phyloP scores from a whole-genome alignment of 2,888 invertebrate genomes.

The Athetis lepigone region DNA sequence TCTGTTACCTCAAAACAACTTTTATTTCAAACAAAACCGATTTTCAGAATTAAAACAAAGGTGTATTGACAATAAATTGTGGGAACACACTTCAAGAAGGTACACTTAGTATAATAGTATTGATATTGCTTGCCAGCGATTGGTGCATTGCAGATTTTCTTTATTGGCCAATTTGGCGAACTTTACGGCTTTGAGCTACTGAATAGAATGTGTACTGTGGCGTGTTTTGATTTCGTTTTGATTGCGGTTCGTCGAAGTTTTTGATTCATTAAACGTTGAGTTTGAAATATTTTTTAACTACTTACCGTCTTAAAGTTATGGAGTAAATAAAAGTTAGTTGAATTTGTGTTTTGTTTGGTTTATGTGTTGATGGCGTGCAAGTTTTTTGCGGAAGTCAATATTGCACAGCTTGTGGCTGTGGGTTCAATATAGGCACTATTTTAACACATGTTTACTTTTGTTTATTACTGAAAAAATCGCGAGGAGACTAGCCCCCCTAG shows the following conservation, averaged over 20 bases:
- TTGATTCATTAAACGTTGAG: conserved; percentile 25
- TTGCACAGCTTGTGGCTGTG: too few relatives aligned
- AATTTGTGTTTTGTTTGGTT: background rate
- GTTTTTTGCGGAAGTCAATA: too few relatives aligned
- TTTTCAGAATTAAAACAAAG: conserved; percentile 30
- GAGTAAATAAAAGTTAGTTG: background rate
- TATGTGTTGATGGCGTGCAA: background rate
- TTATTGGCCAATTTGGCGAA: conserved; percentile 34
- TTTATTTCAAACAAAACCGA: conserved; percentile 34
- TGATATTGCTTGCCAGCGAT: conserved; percentile 42
- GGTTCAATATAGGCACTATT: too few relatives aligned
- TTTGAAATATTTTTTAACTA: conserved; percentile 2
- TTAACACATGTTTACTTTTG: too few relatives aligned
- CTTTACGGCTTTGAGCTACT: conserved; percentile 34
- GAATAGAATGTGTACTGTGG: conserved; percentile 29
- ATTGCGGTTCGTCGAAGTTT: conserved; percentile 6
- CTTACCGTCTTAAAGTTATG: background rate
- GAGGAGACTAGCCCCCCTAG: too few relatives aligned
- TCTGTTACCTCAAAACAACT: conserved; percentile 7
- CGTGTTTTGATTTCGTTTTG: conserved; percentile 28
- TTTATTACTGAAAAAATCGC: too few relatives aligned
- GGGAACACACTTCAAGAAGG: conserved; percentile 16
- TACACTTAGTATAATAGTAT: conserved; percentile 27
- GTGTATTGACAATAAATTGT: conserved; percentile 40
- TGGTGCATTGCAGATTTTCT: conserved; percentile 48